Conservation (phyloP, 2,888 invertebrate species). For the Caenorhabditis angaria region DNA sequence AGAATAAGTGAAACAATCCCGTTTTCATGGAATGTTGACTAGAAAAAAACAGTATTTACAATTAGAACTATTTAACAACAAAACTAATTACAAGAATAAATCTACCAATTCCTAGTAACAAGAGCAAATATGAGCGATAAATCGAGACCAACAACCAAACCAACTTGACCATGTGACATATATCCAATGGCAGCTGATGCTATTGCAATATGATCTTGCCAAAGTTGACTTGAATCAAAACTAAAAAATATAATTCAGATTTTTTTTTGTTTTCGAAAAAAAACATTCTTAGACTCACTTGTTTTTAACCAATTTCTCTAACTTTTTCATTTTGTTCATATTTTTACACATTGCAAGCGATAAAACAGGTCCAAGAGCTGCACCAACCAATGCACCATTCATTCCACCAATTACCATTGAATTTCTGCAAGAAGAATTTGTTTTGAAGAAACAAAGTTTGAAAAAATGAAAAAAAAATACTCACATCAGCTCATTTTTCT, state of each 20-base stretch:
- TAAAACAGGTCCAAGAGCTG: conserved; percentile 56
- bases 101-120: conserved; percentile 36
- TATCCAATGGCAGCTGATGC: conserved; percentile 57
- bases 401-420: conserved; percentile 53
- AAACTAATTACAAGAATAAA: neutral
- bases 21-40: conserved; percentile 9
- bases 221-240: conserved; percentile 54
- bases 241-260: conserved; percentile 20
- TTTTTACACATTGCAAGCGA: conserved; percentile 54
- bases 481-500: conserved; percentile 39
- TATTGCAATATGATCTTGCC: conserved; percentile 58
- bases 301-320: conserved; percentile 34
- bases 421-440: conserved; percentile 23
- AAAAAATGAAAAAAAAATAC: no score
- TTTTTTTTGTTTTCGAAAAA: neutral
- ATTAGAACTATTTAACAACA: neutral
- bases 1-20: neutral
- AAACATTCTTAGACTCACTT: conserved; percentile 21
- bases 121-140: conserved; percentile 48
- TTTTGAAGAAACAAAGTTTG: neutral
- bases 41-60: neutral
- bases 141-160: conserved; percentile 61
- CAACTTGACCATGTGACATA: conserved; percentile 54
- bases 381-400: conserved; percentile 57
- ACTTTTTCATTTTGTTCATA: conserved; percentile 49